These are phyloP conservation scores for Ladona fulva DNA, from an alignment of 1,140 invertebrate species.

Conservation along the genomic window DNA sequence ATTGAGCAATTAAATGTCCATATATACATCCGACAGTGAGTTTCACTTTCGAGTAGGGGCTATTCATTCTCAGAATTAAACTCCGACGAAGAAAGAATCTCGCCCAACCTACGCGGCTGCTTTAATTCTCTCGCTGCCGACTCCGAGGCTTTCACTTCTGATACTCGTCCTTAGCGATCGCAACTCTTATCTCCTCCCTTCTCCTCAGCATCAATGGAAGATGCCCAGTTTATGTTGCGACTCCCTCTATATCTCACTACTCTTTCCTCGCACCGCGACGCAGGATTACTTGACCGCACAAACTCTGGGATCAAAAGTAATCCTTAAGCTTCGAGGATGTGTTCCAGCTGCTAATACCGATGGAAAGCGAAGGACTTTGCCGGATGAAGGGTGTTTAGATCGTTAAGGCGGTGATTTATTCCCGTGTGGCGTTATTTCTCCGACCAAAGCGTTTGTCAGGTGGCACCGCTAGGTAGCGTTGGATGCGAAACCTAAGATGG, in stretches of 20 bases:
- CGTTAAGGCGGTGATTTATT: background rate
- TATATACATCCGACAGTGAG: too few relatives aligned
- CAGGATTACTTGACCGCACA: slow-evolving; percentile 2
- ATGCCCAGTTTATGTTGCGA: too few relatives aligned
- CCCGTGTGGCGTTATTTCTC: background rate
- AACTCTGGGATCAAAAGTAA: slow-evolving; percentile 1
- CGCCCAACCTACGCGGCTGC: too few relatives aligned
- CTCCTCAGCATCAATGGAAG: background rate
- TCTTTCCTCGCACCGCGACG: background rate
- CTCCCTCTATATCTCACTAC: too few relatives aligned
- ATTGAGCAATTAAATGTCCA: too few relatives aligned
- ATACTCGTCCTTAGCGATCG: background rate
- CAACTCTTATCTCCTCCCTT: background rate
- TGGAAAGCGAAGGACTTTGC: background rate
- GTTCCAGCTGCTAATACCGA: background rate
- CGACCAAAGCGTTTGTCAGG: too few relatives aligned
- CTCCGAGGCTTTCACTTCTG: background rate
- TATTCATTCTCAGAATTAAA: too few relatives aligned
- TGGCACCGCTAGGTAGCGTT: too few relatives aligned
- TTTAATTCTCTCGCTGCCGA: too few relatives aligned
- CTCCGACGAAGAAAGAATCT: too few relatives aligned
- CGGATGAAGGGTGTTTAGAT: background rate
- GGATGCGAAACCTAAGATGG: too few relatives aligned
- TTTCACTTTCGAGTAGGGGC: too few relatives aligned
- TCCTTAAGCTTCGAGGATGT: background rate